These are phyloP conservation scores for Drosophila setosimentum DNA, from an alignment of 2,888 invertebrate genomes.

Conservation along the genomic window DNA sequence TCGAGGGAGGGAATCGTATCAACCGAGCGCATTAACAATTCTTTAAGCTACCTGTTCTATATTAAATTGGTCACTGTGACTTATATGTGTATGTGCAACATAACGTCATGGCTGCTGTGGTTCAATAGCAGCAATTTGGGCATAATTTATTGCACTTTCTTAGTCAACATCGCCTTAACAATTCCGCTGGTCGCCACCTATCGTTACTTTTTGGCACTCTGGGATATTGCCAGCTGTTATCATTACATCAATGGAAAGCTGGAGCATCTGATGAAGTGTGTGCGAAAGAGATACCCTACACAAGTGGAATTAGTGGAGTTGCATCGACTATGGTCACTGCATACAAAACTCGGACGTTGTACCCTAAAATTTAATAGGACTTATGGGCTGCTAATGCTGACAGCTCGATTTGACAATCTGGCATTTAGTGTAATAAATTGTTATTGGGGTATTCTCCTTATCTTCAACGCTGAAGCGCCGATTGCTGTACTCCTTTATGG, in stretches of 20 bases:
- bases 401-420: conserved; percentile 42
- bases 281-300: background rate
- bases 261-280: background rate
- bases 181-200: conserved; percentile 42
- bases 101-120: background rate
- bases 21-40: background rate
- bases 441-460: conserved; percentile 44
- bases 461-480: background rate
- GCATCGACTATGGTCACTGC: conserved; percentile 48
- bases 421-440: conserved; percentile 24
- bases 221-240: conserved; percentile 52
- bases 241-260: conserved; percentile 42
- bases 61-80: background rate
- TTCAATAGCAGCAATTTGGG: background rate
- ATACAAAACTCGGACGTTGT: conserved; percentile 29
- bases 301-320: conserved; percentile 25
- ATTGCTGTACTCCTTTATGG: background rate
- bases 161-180: conserved; percentile 27
- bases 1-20: background rate
- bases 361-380: conserved; percentile 27
- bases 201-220: conserved; percentile 53
- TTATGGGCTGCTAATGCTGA: conserved; percentile 45
- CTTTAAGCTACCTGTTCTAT: background rate
- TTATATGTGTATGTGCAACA: background rate
- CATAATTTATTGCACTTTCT: background rate